Conservation (phyloP, 2,888 invertebrate genomes). For the Eretmocerus hayati region DNA sequence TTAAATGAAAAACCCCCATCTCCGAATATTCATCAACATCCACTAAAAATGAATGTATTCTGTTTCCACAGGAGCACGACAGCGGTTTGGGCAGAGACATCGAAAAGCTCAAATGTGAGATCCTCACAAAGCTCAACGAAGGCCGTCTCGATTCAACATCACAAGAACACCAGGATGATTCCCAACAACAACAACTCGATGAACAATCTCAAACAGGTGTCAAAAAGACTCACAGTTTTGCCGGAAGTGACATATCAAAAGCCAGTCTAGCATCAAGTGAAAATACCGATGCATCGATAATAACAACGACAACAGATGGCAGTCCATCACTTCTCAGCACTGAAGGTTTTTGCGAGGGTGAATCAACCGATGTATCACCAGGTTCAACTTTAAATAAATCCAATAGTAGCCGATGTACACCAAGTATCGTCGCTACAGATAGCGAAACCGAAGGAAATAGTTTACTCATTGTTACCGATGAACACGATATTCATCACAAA, state of each 20-base stretch:
- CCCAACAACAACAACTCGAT: background rate
- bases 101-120: slow-evolving; percentile 38
- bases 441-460: slow-evolving; percentile 18
- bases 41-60: too few species aligned
- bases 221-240: slow-evolving; percentile 41
- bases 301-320: slow-evolving; percentile 58
- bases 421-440: slow-evolving; percentile 28
- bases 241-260: slow-evolving; percentile 44
- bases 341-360: slow-evolving; percentile 45
- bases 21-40: too few species aligned
- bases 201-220: slow-evolving; percentile 24
- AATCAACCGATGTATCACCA: slow-evolving; percentile 41
- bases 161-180: background rate
- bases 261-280: slow-evolving; percentile 61
- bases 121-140: slow-evolving; percentile 36
- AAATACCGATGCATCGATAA: slow-evolving; percentile 60
- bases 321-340: slow-evolving; percentile 39
- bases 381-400: slow-evolving; percentile 41
- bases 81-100: slow-evolving; percentile 38
- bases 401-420: slow-evolving; percentile 28
- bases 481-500: background rate
- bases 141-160: slow-evolving; percentile 2
- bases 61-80: slow-evolving; percentile 25
- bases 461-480: background rate
- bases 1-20: too few species aligned